A percentile compares a stretch with the other conserved stretches of the same genome.
Conservation (phyloP, 2,888 invertebrate genomes). For the Polyploca ridens region DNA sequence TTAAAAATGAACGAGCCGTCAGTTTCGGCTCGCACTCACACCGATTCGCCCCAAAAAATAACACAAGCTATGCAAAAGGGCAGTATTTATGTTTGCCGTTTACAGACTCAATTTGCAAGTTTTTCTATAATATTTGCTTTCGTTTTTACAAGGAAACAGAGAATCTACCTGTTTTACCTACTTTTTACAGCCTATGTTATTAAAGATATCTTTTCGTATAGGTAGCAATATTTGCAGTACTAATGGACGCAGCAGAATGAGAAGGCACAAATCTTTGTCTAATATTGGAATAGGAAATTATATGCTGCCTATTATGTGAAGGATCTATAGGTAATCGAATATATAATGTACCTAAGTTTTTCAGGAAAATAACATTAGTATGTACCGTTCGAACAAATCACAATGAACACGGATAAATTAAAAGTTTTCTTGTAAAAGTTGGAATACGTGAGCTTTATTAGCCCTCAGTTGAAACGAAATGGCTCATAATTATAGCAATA, state of each 20-base stretch:
- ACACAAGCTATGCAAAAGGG: constrained; percentile 36
- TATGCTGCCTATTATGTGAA: no score
- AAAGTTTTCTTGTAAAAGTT: constrained; percentile 58
- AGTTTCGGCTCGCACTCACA: constrained; percentile 55
- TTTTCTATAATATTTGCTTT: constrained; percentile 14
- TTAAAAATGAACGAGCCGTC: constrained; percentile 76
- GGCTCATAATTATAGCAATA: constrained; percentile 76
- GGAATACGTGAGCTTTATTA: constrained; percentile 66
- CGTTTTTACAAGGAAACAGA: not conserved
- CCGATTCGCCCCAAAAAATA: constrained; percentile 51
- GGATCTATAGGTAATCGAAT: not conserved
- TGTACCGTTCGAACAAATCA: not conserved
- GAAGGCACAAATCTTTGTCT: no score
- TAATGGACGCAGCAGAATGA: no score
- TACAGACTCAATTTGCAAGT: constrained; percentile 46
- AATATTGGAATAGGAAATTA: no score
- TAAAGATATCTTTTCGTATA: not conserved
- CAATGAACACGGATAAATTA: constrained; percentile 42
- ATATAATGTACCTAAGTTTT: not conserved
- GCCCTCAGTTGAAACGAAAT: constrained; percentile 67
- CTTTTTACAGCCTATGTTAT: not conserved
- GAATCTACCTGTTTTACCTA: not conserved
- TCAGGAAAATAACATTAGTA: not conserved
- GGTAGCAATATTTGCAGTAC: no score
- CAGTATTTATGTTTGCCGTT: constrained; percentile 54